Conservation (phyloP, 2,797 vertebrate genomes). For the Enteromius thamalakanensis region DNA sequence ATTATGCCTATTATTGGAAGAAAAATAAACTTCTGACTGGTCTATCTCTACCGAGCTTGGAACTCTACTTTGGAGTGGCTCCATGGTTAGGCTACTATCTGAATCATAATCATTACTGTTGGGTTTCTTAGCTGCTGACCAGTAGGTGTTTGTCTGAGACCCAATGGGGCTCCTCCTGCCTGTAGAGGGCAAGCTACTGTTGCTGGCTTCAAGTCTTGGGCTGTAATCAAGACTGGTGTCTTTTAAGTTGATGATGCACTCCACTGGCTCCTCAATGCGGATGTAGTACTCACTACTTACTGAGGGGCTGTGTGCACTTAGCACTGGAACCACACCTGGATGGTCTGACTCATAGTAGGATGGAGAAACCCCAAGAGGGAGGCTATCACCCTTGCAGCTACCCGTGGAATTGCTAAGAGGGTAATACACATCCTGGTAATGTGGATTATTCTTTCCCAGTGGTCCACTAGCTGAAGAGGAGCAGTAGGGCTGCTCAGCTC, state of each 20-base stretch:
- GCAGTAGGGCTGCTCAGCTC: slow-evolving; percentile 83
- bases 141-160: slow-evolving; percentile 70
- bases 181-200: slow-evolving; percentile 66
- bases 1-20: slow-evolving; percentile 60
- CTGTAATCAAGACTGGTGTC: slow-evolving; percentile 80
- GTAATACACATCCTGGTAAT: slow-evolving; percentile 89
- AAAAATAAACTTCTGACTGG: slow-evolving; percentile 64
- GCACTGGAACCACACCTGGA: slow-evolving; percentile 88
- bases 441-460: slow-evolving; percentile 81
- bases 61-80: slow-evolving; percentile 78
- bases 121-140: slow-evolving; percentile 74
- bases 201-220: slow-evolving; percentile 71
- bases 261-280: slow-evolving; percentile 89
- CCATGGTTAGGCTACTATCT: slow-evolving; percentile 79
- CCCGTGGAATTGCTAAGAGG: slow-evolving; percentile 70
- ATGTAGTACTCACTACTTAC: slow-evolving; percentile 95
- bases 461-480: slow-evolving; percentile 78
- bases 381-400: slow-evolving; percentile 71
- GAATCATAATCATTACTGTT: slow-evolving; percentile 73
- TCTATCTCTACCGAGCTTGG: slow-evolving; percentile 63
- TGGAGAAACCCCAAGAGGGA: slow-evolving; percentile 83
- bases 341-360: slow-evolving; percentile 86
- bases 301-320: slow-evolving; percentile 92
- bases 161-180: slow-evolving; percentile 58
- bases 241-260: slow-evolving; percentile 83